Percentiles rank a stretch among this genome's conserved stretches.
These are phyloP conservation scores for Lapara coniferarum DNA, from an alignment of 2,888 invertebrate species.

Conservation along the genomic window DNA sequence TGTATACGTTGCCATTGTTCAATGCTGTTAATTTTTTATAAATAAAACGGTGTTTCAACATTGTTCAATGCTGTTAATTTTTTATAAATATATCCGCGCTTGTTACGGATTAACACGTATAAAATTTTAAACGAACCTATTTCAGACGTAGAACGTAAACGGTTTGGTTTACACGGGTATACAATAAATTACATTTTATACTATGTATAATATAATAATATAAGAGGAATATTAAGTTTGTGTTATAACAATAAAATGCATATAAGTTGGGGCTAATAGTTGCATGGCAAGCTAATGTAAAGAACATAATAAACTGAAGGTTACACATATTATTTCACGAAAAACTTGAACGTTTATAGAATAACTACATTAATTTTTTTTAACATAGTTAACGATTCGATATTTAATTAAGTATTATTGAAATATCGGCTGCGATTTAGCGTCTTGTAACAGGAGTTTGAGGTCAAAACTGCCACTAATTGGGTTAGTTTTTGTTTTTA, in stretches of 20 bases:
- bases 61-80: conserved; percentile 40
- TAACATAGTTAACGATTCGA: conserved; percentile 3
- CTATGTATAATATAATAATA: too few relatives aligned
- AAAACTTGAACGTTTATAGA: conserved; percentile 30
- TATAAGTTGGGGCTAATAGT: background rate
- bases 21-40: conserved; percentile 27
- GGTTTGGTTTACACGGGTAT: conserved; percentile 6
- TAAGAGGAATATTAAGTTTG: background rate
- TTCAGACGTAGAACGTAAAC: conserved; percentile 39
- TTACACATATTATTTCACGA: background rate
- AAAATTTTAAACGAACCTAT: conserved; percentile 14
- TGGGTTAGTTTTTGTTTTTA: too few relatives aligned
- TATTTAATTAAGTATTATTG: background rate
- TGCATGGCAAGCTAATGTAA: conserved; percentile 16
- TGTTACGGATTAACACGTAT: background rate
- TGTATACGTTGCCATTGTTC: conserved; percentile 64
- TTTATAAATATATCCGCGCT: background rate
- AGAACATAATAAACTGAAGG: background rate
- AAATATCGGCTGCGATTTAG: too few relatives aligned
- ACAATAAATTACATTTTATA: background rate
- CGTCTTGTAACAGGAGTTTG: too few relatives aligned
- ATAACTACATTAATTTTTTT: conserved; percentile 18
- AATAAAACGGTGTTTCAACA: conserved; percentile 31
- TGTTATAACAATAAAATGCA: background rate
- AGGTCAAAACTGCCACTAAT: too few relatives aligned